Evolutionary conservation across 2,888 invertebrate genomes (phyloP).

Genomic region (Noctua janthe): DNA sequence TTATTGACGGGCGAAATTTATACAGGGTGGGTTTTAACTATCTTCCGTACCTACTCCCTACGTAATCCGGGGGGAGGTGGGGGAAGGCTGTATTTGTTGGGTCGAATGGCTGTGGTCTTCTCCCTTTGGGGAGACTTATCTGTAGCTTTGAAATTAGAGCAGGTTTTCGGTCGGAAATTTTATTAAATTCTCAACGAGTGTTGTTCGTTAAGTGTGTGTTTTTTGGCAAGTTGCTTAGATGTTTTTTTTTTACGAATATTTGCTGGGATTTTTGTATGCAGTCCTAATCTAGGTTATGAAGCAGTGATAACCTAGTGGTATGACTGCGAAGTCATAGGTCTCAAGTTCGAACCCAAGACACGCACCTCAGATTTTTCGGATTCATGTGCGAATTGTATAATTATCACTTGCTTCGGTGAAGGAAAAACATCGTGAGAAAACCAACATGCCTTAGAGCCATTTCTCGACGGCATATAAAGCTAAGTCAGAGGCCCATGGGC

Average conservation of each 20-base stretch:
- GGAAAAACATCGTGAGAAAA: too few species aligned
- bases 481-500: too few species aligned
- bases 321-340: too few species aligned
- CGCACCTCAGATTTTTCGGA: too few species aligned
- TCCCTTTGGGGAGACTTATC: slow-evolving; percentile 73
- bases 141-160: slow-evolving; percentile 73
- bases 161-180: slow-evolving; percentile 63
- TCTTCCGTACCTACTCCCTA: slow-evolving; percentile 79
- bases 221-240: slow-evolving; percentile 21
- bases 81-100: slow-evolving; percentile 64
- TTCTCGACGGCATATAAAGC: too few species aligned
- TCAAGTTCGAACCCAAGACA: too few species aligned
- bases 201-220: slow-evolving; percentile 42
- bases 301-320: too few species aligned
- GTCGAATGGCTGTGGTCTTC: slow-evolving; percentile 63
- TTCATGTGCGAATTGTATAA: too few species aligned
- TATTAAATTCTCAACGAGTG: slow-evolving; percentile 62
- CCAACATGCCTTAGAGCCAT: too few species aligned
- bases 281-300: neutral
- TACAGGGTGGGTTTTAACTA: slow-evolving; percentile 88
- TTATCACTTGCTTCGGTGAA: too few species aligned
- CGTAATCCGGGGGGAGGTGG: slow-evolving; percentile 80
- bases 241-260: neutral
- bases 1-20: slow-evolving; percentile 89
- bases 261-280: neutral